Evolutionary conservation across 2,888 invertebrate genomes (phyloP).

Genomic region (Tenthredo mesomela): DNA sequence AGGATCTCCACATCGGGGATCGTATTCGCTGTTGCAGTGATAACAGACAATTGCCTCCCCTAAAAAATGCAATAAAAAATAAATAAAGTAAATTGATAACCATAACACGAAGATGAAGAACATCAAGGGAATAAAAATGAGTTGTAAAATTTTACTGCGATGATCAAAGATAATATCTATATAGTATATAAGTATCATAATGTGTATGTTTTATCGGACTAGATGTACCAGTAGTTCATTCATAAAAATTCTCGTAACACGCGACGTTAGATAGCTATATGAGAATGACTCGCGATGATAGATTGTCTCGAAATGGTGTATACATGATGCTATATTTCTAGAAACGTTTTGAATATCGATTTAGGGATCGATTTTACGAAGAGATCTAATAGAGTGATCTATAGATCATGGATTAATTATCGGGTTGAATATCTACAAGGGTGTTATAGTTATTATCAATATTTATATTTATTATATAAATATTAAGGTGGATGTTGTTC

Average conservation of each 20-base stretch:
- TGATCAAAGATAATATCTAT: neutral
- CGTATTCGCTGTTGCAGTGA: conserved; percentile 94
- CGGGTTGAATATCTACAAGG: neutral
- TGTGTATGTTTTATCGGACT: neutral
- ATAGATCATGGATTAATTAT: no score
- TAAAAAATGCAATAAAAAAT: conserved; percentile 65
- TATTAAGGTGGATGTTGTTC: no score
- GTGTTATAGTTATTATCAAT: neutral
- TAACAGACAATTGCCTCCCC: conserved; percentile 88
- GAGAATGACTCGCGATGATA: neutral
- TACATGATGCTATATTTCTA: neutral
- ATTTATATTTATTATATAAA: neutral
- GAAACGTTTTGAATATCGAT: neutral
- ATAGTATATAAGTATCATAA: neutral
- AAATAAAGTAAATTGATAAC: neutral
- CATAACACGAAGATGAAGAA: neutral
- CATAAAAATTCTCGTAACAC: neutral
- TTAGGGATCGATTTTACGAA: neutral
- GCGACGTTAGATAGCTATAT: neutral
- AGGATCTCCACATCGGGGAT: conserved; percentile 93
- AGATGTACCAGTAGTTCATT: neutral
- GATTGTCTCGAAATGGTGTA: neutral
- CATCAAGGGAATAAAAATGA: neutral
- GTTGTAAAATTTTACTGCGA: neutral
- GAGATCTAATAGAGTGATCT: neutral